Evolutionary conservation across 2,888 invertebrate species (phyloP), one percentile per base, ranked within the genome.

Genomic region (Hyposoter didymator): DNA sequence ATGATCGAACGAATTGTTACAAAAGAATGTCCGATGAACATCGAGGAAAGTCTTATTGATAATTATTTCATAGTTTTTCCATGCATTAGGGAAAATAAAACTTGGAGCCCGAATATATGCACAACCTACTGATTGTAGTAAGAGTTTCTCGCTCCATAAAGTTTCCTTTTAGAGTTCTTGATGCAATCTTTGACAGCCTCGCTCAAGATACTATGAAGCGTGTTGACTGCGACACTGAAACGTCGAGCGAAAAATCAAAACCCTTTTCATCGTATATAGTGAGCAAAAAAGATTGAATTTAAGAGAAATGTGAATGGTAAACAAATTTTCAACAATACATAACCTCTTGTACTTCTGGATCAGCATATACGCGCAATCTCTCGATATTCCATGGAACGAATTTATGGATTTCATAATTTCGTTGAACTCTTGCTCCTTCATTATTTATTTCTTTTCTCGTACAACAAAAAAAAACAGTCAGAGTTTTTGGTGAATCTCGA

Each of bases 171-270:
- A 84, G 94, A 95, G 14, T 94, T 93, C 91, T 96, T 97, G 95
- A 96, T 96, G 84, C 95, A 95, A 89, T 95, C 95, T 91, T 96
- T 96, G 67, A 96, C 95, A 89, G 97, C 95, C 66, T 95, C 94
- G 39, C 96, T 95, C 82, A 97, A 92, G 88, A 98, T 97, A 91
- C 97, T 97, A 78, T 96, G 96, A 52, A 97, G 90, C 0, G 97
- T 96, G 75, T 95, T 93, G 66, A 95, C 92, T 70, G 95, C 95
- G 78, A 97, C 92, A 66, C 96, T 96, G 93, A 91, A 85, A 91
- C 14, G 28, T 28, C 59, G 10, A 59, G 14, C 19, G n/a, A 91
- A 82, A 89, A 67, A 78, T 72, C 10, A 59, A 28, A 17, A 52
- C 76, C 43, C 43, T 84, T 45, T 75, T 70, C 19, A 62, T 79